Base-by-base conservation (phyloP, 2,797 vertebrate species). In the Bucorvus abyssinicus region DNA sequence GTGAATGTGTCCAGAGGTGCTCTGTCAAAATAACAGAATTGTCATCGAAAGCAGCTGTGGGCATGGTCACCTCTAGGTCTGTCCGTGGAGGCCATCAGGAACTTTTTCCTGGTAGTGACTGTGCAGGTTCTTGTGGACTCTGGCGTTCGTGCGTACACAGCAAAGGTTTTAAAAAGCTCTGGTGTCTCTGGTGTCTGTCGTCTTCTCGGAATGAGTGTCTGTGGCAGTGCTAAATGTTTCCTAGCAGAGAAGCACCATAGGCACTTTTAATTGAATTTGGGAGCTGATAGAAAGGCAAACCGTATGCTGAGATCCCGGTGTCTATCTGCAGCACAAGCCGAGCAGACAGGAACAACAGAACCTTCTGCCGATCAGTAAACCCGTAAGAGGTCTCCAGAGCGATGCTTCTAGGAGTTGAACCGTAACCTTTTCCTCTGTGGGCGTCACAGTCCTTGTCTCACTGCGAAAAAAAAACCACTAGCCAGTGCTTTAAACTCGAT, bases 221-320 rank as follows among this genome's bases (percentile, higher is more conserved):
- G 76, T 55, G 57, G 49, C 95, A 93, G 92, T 65, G 80, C 92
- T 85, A 87, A 90, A 85, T 45, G 87, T 85, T 96, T 94, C 94
- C 95, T 96, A 96, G 91, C 86, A 96, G 82, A 92, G 59, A 77
- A 95, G 64, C 56, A 94, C 87, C 92, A 90, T 68, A 52, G 86
- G 92, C 92, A 89, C 71, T 89, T 96, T 87, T 77, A 89, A 87
- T 93, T 81, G 60, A 87, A 93, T 93, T 90, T 87, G 75, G 81
- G 53, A 78, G 79, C 92, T 90, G 79, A 93, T 91, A 38, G 87
- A 86, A 90, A 71, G 61, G 69, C 85, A 78, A 77, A 87, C 24
- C 67, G 24, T 77, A 57, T 79, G 90, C 80, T 86, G 80, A 87
- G 84, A 77, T 90, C 65, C 87, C 87, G 60, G 61, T 89, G 78